Conservation (phyloP, 2,797 vertebrate species). For the Molossus molossus region DNA sequence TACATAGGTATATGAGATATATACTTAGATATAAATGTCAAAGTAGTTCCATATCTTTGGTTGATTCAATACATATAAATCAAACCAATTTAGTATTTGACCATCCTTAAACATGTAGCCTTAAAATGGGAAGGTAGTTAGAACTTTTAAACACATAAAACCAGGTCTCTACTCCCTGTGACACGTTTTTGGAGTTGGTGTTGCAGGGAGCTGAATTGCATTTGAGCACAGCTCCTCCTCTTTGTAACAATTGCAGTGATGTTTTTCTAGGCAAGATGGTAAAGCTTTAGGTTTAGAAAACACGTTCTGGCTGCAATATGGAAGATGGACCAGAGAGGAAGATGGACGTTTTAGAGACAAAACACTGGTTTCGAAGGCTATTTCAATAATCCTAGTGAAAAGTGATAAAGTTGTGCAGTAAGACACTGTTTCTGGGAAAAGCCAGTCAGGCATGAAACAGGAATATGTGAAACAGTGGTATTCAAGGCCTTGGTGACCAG, state of each 20-base stretch:
- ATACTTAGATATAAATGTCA: background rate
- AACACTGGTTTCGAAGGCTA: background rate
- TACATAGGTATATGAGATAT: background rate
- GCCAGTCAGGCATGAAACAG: too few species aligned
- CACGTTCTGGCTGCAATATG: background rate
- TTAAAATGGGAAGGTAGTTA: background rate
- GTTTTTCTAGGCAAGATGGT: background rate
- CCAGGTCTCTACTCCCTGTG: background rate
- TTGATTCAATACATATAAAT: background rate
- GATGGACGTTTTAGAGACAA: background rate
- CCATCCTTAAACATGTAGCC: background rate
- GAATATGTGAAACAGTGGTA: too few species aligned
- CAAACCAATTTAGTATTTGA: background rate
- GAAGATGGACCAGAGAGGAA: background rate
- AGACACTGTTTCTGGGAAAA: too few species aligned
- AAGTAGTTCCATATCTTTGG: background rate
- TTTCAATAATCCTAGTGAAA: too few species aligned
- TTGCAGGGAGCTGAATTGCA: background rate
- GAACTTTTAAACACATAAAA: background rate
- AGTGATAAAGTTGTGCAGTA: too few species aligned
- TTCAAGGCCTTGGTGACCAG: too few species aligned
- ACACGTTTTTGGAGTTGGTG: background rate
- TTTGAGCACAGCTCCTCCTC: background rate
- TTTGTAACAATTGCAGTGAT: background rate
- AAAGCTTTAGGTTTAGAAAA: background rate